Conservation (phyloP, 2,113 vertebrate genomes). For the Megaleporinus macrocephalus region DNA sequence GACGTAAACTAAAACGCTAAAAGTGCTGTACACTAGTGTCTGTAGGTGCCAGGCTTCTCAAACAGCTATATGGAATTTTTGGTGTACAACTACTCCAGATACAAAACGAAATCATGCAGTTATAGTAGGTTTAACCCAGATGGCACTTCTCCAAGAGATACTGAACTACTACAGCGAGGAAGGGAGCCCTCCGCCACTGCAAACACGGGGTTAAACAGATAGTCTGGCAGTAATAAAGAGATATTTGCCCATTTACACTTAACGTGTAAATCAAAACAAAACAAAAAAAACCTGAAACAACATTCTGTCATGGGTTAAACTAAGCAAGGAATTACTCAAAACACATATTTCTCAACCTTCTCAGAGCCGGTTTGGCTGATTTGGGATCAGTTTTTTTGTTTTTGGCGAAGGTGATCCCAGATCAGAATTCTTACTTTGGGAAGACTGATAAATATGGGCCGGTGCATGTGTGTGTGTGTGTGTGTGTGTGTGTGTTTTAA, state of each 20-base stretch:
- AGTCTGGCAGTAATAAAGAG: conserved; percentile 8
- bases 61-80: conserved; percentile 53
- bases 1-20: conserved; percentile 57
- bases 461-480: conserved; percentile 16
- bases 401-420: not conserved
- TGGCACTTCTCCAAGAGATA: conserved; percentile 40
- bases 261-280: not conserved
- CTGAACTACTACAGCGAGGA: conserved; percentile 10
- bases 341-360: not conserved
- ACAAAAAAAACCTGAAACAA: not conserved
- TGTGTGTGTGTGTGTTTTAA: conserved; percentile 22
- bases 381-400: not conserved
- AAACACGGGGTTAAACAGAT: conserved; percentile 3
- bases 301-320: not conserved
- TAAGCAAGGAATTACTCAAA: not conserved
- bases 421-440: conserved; percentile 2
- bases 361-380: not conserved
- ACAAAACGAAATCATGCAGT: conserved; percentile 34
- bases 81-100: conserved; percentile 57
- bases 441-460: not conserved
- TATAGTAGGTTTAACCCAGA: conserved; percentile 38
- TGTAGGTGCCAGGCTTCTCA: conserved; percentile 51
- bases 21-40: conserved; percentile 76
- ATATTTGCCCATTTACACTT: conserved; percentile 1
- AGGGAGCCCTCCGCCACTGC: not conserved